These are phyloP conservation scores for Suncus etruscus DNA, from an alignment of 2,113 vertebrate genomes.

Conservation along the genomic window DNA sequence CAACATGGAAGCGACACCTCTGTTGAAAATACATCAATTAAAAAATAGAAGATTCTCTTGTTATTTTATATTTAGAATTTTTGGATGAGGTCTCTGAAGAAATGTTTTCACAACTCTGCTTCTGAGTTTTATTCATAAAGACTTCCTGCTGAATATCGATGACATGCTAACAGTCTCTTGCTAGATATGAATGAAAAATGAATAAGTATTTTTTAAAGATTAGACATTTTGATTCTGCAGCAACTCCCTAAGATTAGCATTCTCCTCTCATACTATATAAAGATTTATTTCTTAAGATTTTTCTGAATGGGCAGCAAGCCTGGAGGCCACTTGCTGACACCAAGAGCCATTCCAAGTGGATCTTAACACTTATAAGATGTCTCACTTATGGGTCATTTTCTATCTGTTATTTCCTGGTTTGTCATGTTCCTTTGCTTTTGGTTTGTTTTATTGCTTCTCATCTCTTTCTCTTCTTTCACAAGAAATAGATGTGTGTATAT, in stretches of 20 bases:
- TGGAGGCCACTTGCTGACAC: neutral
- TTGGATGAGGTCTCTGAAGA: neutral
- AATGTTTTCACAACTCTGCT: neutral
- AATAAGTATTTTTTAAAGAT: neutral
- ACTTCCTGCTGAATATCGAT: neutral
- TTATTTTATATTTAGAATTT: neutral
- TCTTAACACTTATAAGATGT: neutral
- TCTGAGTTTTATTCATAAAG: conserved; percentile 3
- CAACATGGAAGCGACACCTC: neutral
- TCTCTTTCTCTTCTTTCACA: neutral
- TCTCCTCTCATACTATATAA: neutral
- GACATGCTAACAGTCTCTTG: neutral
- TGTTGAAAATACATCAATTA: neutral
- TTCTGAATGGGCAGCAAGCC: neutral
- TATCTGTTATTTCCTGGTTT: neutral
- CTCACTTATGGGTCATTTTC: neutral
- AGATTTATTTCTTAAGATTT: neutral
- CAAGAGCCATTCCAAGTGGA: neutral
- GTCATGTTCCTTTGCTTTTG: neutral
- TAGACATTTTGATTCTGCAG: conserved; percentile 9
- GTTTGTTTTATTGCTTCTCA: neutral
- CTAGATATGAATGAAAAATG: neutral
- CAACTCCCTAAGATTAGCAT: neutral
- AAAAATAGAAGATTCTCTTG: neutral
- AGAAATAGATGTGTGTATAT: neutral